Base-by-base conservation (phyloP, 2,113 vertebrate species). In the Dolichotis patagonum region DNA sequence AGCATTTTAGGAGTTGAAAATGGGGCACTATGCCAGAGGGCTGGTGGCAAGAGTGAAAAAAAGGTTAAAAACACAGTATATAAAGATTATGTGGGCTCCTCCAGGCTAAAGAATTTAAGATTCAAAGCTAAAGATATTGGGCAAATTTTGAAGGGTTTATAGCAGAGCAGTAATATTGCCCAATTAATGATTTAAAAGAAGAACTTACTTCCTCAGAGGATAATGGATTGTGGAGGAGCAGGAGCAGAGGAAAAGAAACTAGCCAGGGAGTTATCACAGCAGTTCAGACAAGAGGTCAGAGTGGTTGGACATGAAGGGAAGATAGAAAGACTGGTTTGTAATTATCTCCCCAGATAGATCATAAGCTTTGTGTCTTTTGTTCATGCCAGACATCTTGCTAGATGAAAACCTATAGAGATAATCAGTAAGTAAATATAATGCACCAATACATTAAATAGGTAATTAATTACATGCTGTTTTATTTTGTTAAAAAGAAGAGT, bases 371-470 rank as follows among this genome's bases (percentile, higher is more conserved):
- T 12, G 14, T 80, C 46, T 90, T 91, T 91, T 65, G 56, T 69
- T 63, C 8, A 38, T 32, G n/a, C 35, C 5, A 24, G 82, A 19
- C 20, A 69, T 69, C 17, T 32, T 75, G n/a, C 71, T 90, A 88
- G 82, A 6, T 80, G 49, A 80, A 97, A 95, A 67, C 56, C 67
- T 56, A 62, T 35, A 75, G 43, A 32, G 92, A 10, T 80, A 54
- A 30, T 94, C 85, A 63, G 88, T 73, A 80, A 87, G 41, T 91
- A 94, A 95, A 92, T 78, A 85, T 49, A 96, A 82, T 88, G 43
- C 90, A 88, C 92, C 77, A 81, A 93, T 93, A 60, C 38, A 87
- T 77, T 96, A 96, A 94, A 94, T 90, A 82, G 73, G 85, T 95
- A 94, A 86, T 94, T 97, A 95, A 90, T 77, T 87, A 22, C 94